phyloP scores from a whole-genome alignment of 1,140 invertebrate species.

The Globodera ellingtonae region DNA sequence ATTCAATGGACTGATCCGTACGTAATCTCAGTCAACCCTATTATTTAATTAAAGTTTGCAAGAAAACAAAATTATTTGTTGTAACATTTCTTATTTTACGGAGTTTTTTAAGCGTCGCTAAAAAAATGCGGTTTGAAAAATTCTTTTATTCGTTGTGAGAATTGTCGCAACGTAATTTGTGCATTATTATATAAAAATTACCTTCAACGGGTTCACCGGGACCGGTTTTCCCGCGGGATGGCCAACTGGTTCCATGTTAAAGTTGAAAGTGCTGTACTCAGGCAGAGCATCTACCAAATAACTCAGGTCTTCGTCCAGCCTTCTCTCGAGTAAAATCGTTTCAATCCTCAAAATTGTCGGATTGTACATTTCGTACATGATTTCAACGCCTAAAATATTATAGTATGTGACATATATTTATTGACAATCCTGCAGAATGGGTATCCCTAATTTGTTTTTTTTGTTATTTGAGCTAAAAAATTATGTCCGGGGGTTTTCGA shows the following conservation, averaged over 20 bases:
- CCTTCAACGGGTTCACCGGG: conserved; percentile 84
- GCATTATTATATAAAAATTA: conserved; percentile 63
- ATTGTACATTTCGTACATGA: conserved; percentile 89
- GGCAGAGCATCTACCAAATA: conserved; percentile 90
- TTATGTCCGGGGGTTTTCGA: no score
- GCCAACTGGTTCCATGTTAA: conserved; percentile 84
- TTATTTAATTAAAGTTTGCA: no score
- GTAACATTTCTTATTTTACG: no score
- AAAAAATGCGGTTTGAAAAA: background rate
- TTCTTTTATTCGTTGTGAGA: background rate
- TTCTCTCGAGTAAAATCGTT: conserved; percentile 85
- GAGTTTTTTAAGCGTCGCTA: no score
- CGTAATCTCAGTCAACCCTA: no score
- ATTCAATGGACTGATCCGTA: conserved; percentile 7
- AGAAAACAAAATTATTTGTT: no score
- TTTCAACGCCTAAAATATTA: conserved; percentile 77
- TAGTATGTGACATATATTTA: conserved; percentile 30
- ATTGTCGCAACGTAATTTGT: no score
- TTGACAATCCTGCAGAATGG: no score
- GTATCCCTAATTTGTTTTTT: no score
- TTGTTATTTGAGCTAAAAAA: no score
- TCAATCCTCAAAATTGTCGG: conserved; percentile 87
- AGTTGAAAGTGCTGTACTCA: conserved; percentile 88
- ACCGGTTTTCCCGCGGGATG: conserved; percentile 76
- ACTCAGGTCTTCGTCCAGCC: conserved; percentile 83